These are phyloP conservation scores for Ischnura elegans DNA, from an alignment of 2,888 invertebrate genomes.

Conservation along the genomic window DNA sequence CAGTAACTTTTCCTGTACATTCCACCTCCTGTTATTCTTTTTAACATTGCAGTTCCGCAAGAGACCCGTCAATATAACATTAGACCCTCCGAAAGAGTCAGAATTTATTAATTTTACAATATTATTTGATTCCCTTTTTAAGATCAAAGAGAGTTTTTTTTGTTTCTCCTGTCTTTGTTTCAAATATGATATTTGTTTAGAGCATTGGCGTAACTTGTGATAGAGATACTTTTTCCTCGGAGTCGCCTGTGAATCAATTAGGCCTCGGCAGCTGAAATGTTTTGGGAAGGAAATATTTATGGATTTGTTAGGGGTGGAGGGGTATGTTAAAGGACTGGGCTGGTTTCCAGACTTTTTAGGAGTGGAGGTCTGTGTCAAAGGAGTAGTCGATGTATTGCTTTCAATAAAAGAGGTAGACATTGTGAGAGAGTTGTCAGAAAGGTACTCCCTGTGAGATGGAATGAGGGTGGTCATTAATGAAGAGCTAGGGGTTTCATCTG, in stretches of 20 bases:
- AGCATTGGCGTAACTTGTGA: background rate
- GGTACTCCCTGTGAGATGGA: background rate
- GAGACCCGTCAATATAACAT: conserved; percentile 10
- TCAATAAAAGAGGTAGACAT: conserved; percentile 1
- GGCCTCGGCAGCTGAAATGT: background rate
- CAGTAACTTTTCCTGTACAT: conserved; percentile 1
- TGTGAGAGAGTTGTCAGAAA: background rate
- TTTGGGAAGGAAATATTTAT: background rate
- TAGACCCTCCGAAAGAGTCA: background rate
- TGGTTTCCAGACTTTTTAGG: background rate
- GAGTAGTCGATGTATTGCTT: background rate
- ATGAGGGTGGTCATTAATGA: background rate
- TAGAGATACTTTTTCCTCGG: background rate
- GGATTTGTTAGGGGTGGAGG: background rate
- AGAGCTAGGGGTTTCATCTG: background rate
- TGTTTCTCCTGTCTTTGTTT: background rate
- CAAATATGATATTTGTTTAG: background rate
- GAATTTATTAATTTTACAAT: background rate
- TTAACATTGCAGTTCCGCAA: background rate
- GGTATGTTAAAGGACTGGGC: background rate
- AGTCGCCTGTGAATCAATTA: conserved; percentile 8
- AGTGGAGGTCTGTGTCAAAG: background rate
- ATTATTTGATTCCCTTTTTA: background rate
- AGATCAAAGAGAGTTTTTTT: background rate
- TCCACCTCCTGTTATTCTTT: background rate